A percentile compares a stretch with the other conserved stretches of the same genome.
Conservation (phyloP, 2,113 vertebrate species). For the Microcebus tavaratra region DNA sequence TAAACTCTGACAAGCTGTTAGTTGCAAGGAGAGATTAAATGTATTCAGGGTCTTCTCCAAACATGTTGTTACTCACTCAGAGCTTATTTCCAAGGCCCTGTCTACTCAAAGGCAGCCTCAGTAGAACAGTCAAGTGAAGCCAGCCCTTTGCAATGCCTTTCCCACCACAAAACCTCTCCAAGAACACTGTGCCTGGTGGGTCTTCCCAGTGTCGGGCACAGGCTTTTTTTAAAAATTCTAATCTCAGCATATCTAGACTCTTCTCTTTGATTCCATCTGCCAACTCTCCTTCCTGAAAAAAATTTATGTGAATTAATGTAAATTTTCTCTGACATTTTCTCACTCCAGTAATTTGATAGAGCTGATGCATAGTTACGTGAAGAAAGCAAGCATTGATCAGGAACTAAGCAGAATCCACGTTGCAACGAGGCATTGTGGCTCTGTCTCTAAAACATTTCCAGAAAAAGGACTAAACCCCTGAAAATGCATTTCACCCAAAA, state of each 20-base stretch:
- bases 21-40: background rate
- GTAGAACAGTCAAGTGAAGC: background rate
- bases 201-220: accelerated
- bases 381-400: background rate
- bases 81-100: background rate
- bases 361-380: too few relatives aligned
- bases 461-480: background rate
- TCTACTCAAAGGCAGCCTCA: background rate
- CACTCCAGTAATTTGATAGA: background rate
- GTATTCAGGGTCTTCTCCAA: background rate
- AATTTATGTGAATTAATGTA: background rate
- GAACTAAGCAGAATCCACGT: background rate
- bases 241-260: background rate
- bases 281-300: background rate
- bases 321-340: background rate
- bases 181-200: accelerated
- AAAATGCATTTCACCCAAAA: background rate
- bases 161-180: accelerated
- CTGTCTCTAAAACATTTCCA: background rate
- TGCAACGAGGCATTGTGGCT: background rate
- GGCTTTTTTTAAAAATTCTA: background rate
- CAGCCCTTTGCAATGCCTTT: background rate
- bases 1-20: background rate
- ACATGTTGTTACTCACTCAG: background rate
- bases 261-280: background rate